phyloP scores from a whole-genome alignment of 1,140 invertebrate genomes.

The Drosophila auraria region DNA sequence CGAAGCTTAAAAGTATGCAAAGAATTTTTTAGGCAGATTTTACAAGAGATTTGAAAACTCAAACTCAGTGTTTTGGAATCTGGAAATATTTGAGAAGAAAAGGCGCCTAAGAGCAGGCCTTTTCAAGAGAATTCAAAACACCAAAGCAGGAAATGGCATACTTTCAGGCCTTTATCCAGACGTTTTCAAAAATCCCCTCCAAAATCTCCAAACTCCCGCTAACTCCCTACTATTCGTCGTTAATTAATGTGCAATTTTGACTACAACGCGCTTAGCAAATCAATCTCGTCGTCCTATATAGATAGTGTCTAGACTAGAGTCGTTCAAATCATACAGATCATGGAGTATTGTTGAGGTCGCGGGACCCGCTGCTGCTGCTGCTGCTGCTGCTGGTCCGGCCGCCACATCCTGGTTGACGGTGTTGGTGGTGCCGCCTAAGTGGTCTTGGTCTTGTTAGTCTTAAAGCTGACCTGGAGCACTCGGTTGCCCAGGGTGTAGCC shows the following conservation, averaged over 20 bases:
- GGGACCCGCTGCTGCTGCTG: constrained; percentile 1
- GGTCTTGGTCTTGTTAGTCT: constrained; percentile 91
- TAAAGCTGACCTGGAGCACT: constrained; percentile 96
- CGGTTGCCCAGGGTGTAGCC: constrained; percentile 95
- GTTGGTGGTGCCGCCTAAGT: constrained; percentile 59
- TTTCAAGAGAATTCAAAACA: background rate
- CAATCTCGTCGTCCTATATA: constrained; percentile 23
- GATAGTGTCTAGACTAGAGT: constrained; percentile 26
- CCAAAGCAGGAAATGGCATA: background rate
- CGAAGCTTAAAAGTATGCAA: background rate
- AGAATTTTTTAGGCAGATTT: too few species aligned
- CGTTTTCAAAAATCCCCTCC: background rate
- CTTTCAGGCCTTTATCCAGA: background rate
- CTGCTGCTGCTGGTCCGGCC: too few species aligned
- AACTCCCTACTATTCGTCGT: constrained; percentile 13
- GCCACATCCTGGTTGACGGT: background rate
- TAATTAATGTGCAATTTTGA: constrained; percentile 59
- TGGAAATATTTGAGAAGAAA: too few species aligned
- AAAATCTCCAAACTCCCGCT: constrained; percentile 14
- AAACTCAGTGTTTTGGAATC: too few species aligned
- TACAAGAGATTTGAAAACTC: background rate
- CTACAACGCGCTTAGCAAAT: constrained; percentile 58
- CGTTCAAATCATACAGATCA: constrained; percentile 50
- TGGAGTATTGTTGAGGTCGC: constrained; percentile 47
- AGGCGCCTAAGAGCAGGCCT: too few species aligned